phyloP scores from a whole-genome alignment of 2,797 vertebrate genomes.

The Mergus octosetaceus region DNA sequence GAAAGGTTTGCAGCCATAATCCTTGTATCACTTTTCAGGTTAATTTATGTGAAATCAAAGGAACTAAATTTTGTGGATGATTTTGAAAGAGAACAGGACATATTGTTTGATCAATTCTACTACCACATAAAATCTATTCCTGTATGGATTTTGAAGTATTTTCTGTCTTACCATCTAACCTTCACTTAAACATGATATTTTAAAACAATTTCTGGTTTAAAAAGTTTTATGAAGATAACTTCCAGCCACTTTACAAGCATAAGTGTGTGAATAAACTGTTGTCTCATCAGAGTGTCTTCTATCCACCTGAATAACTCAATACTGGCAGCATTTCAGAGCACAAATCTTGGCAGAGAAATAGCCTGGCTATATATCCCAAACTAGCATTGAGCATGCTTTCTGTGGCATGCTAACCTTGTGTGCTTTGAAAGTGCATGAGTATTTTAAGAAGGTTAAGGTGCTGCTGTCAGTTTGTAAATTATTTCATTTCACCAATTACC shows the following conservation, averaged over 20 bases:
- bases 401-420: background rate
- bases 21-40: background rate
- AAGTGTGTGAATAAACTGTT: background rate
- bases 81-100: background rate
- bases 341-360: slow-evolving; percentile 15
- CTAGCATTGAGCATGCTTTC: background rate
- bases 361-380: background rate
- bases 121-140: background rate
- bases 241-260: background rate
- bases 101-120: background rate
- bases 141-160: background rate
- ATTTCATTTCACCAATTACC: background rate
- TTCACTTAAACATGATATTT: background rate
- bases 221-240: background rate
- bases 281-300: slow-evolving; percentile 10
- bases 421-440: background rate
- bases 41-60: background rate
- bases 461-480: background rate
- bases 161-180: background rate
- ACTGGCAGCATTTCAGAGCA: slow-evolving; percentile 17
- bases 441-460: slow-evolving; percentile 16
- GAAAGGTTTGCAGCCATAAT: background rate
- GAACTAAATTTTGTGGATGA: background rate
- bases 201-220: background rate
- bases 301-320: background rate